These are phyloP conservation scores for Drosophila setifemur DNA, from an alignment of 1,140 invertebrate genomes.

Conservation along the genomic window DNA sequence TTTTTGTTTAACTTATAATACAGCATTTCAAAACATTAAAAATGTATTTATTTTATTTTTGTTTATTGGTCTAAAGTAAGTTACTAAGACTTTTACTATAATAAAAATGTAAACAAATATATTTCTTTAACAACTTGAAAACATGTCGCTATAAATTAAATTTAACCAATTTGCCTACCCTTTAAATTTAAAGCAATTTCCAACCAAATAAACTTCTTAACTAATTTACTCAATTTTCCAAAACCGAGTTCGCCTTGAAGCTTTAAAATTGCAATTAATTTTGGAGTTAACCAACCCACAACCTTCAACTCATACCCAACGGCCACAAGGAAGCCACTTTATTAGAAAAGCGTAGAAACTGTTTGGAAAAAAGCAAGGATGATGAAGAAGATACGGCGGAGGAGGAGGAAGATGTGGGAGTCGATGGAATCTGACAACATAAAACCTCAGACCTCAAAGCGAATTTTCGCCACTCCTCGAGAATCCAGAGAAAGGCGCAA, in stretches of 20 bases:
- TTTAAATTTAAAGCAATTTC: too few species aligned
- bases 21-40: too few species aligned
- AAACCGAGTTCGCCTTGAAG: background rate
- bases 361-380: constrained; percentile 20
- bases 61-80: too few species aligned
- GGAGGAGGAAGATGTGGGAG: background rate
- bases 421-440: constrained; percentile 23
- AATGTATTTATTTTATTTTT: too few species aligned
- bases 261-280: constrained; percentile 66
- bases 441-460: constrained; percentile 69
- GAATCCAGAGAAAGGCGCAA: constrained; percentile 5
- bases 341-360: constrained; percentile 57
- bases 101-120: background rate
- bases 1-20: too few species aligned
- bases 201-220: too few species aligned
- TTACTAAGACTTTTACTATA: background rate
- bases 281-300: constrained; percentile 37
- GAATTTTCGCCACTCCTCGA: constrained; percentile 35
- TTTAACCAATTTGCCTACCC: too few species aligned
- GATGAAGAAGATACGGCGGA: background rate
- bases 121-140: background rate
- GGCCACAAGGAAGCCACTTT: constrained; percentile 59
- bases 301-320: constrained; percentile 5
- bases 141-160: too few species aligned
- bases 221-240: background rate